Evolutionary conservation across 2,888 invertebrate genomes (phyloP).

Genomic region (Dendrolimus houi): DNA sequence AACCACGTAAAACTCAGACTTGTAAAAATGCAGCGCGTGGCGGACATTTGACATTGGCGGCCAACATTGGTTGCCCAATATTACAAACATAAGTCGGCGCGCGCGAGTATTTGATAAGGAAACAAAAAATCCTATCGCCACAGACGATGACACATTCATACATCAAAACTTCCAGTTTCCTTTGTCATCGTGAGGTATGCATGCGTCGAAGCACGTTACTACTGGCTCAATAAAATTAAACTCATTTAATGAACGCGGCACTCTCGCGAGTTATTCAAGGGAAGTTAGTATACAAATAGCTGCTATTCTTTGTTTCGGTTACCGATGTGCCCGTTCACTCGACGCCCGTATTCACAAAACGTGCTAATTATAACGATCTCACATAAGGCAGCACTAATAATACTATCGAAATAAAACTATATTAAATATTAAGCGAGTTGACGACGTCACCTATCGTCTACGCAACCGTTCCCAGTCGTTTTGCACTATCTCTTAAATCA

Average conservation of each 20-base stretch:
- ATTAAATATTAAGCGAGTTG: constrained; percentile 19
- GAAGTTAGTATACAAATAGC: not conserved
- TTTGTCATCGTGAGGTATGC: constrained; percentile 14
- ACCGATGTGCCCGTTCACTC: not conserved
- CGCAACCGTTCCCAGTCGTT: constrained; percentile 72
- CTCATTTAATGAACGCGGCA: not conserved
- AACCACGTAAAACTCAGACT: constrained; percentile 37
- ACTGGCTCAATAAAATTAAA: not conserved
- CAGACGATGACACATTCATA: constrained; percentile 25
- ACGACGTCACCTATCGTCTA: constrained; percentile 17
- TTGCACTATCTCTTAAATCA: constrained; percentile 70
- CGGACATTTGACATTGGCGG: constrained; percentile 32
- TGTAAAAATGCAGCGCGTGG: constrained; percentile 50
- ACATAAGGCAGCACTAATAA: constrained; percentile 29
- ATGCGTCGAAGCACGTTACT: not conserved
- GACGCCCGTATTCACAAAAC: constrained; percentile 14
- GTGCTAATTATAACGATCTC: constrained; percentile 23
- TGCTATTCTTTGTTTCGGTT: constrained; percentile 13
- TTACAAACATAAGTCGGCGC: constrained; percentile 22
- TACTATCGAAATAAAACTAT: constrained; percentile 26
- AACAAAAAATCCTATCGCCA: constrained; percentile 28
- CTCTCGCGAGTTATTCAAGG: not conserved
- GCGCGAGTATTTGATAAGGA: constrained; percentile 37
- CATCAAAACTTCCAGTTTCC: constrained; percentile 21
- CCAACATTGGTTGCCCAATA: constrained; percentile 35